Conservation (phyloP, 2,113 vertebrate species). For the Callipepla californica region DNA sequence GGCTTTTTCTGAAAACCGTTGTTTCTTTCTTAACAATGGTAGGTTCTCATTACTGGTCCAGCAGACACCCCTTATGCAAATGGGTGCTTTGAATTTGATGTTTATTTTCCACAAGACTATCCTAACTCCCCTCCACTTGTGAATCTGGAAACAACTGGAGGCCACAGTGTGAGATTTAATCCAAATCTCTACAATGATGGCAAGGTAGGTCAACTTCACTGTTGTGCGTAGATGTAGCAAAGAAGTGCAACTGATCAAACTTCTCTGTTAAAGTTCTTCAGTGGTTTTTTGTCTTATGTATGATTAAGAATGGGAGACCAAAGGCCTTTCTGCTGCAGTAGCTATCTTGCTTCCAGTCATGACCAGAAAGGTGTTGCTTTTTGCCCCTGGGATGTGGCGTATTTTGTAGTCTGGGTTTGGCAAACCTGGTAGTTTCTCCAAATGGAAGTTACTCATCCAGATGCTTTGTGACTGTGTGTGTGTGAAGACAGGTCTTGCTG, state of each 20-base stretch:
- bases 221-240: neutral
- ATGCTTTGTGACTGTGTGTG: neutral
- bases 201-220: conserved; percentile 82
- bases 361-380: neutral
- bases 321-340: neutral
- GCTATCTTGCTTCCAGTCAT: neutral
- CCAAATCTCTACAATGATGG: conserved; percentile 99
- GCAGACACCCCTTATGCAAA: conserved; percentile 98
- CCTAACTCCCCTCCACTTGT: conserved; percentile 98
- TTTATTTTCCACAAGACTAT: conserved; percentile 99
- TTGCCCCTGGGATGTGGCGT: neutral
- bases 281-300: neutral
- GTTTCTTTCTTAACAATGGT: neutral
- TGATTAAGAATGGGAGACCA: neutral
- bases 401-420: neutral
- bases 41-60: conserved; percentile 98
- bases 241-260: neutral
- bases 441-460: too few relatives aligned
- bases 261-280: too few relatives aligned
- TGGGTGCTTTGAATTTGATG: conserved; percentile 98
- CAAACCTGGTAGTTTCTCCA: neutral
- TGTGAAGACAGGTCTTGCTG: neutral
- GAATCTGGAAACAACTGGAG: conserved; percentile 97
- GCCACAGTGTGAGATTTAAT: conserved; percentile 97
- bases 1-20: neutral